Percentiles rank a stretch among this genome's conserved stretches.
Conservation (phyloP, 2,888 invertebrate genomes). For the Arge pagana region DNA sequence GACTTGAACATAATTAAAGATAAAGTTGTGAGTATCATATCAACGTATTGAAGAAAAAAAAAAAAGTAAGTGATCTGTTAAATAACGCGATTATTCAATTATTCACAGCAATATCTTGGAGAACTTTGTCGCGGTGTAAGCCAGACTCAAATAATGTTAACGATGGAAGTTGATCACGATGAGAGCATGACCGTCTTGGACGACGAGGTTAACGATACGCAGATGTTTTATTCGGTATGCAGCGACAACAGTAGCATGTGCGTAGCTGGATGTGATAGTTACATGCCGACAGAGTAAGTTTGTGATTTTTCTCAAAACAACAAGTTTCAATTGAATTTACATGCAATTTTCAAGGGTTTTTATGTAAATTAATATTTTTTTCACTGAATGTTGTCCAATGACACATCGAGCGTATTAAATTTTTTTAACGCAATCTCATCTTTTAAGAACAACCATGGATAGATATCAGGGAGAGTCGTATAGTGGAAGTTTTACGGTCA, state of each 20-base stretch:
- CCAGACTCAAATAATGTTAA: slow-evolving; percentile 51
- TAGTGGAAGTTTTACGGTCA: slow-evolving; percentile 36
- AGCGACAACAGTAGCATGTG: slow-evolving; percentile 46
- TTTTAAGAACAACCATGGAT: slow-evolving; percentile 5
- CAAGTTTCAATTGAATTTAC: no score
- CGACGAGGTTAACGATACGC: slow-evolving; percentile 51
- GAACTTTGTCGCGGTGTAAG: slow-evolving; percentile 50
- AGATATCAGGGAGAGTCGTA: slow-evolving; percentile 8
- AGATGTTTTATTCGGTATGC: slow-evolving; percentile 51
- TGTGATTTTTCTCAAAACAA: no score
- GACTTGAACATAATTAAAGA: slow-evolving; percentile 49
- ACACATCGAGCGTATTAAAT: no score
- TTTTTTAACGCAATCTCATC: no score
- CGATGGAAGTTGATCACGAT: slow-evolving; percentile 49
- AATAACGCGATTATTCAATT: not conserved
- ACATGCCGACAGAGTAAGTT: slow-evolving; percentile 44
- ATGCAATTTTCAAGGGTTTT: no score
- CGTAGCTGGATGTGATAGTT: slow-evolving; percentile 46
- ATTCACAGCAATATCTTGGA: slow-evolving; percentile 46
- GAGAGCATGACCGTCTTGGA: slow-evolving; percentile 51
- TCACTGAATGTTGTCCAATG: no score
- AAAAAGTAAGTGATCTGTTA: not conserved
- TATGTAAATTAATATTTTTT: no score
- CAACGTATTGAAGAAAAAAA: not conserved
- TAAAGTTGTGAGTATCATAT: slow-evolving; percentile 41